Evolutionary conservation across 2,797 vertebrate species (phyloP).

Genomic region (Tapirus indicus): DNA sequence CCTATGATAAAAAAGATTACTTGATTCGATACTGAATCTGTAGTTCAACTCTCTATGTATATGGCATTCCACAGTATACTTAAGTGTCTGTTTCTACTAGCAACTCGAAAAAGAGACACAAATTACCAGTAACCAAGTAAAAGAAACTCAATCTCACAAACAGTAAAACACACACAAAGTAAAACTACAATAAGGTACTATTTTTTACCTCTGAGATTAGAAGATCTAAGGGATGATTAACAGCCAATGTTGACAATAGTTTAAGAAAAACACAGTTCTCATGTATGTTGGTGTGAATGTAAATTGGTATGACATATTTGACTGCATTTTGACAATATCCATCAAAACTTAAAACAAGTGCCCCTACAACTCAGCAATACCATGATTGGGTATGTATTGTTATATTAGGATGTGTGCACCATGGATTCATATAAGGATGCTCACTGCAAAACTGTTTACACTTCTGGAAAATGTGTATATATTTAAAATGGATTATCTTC

Average conservation of each 20-base stretch:
- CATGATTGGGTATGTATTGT: background rate
- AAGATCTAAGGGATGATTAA: background rate
- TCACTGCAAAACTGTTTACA: background rate
- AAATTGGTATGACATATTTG: too few species aligned
- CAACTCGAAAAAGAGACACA: background rate
- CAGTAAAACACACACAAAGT: background rate
- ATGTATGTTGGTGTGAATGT: background rate
- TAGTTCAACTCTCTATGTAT: background rate
- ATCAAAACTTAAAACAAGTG: background rate
- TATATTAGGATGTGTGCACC: rapidly evolving
- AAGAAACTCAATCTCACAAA: background rate
- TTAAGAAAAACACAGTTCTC: background rate
- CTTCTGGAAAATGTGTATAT: background rate
- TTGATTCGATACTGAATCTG: background rate
- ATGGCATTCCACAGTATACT: rapidly evolving
- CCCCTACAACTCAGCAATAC: background rate
- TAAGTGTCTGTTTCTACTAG: background rate
- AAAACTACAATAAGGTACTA: background rate
- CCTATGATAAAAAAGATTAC: background rate
- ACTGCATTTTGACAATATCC: background rate
- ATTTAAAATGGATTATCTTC: background rate
- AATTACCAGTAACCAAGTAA: background rate
- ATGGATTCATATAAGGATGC: background rate
- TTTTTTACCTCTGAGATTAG: background rate
- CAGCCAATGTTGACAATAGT: background rate